A percentile compares a stretch with the other conserved stretches of the same genome.
These are phyloP conservation scores for Erythrocebus patas DNA, from an alignment of 2,113 vertebrate species.

Conservation along the genomic window DNA sequence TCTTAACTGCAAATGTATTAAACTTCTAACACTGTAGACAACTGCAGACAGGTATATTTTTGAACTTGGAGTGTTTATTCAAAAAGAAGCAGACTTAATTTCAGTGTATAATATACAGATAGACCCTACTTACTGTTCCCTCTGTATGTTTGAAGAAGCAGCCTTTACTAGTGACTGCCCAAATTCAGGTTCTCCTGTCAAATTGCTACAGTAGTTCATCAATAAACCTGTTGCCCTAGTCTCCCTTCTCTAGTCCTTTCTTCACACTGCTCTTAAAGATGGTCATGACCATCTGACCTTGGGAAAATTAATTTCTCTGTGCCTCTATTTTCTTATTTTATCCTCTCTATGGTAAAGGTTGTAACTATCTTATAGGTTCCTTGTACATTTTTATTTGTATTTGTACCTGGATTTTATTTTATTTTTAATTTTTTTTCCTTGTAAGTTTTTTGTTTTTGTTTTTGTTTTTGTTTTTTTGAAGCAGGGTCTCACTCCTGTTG, in stretches of 20 bases:
- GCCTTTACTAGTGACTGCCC: background rate
- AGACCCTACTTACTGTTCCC: background rate
- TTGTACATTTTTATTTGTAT: background rate
- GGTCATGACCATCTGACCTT: background rate
- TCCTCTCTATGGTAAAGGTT: background rate
- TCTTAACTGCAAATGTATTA: constrained; percentile 28
- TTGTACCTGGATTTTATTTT: background rate
- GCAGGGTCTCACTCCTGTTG: too few relatives aligned
- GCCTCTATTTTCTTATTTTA: constrained; percentile 14
- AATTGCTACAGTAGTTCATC: constrained; percentile 6
- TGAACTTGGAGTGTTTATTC: background rate
- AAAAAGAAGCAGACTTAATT: constrained; percentile 42
- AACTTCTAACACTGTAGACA: background rate
- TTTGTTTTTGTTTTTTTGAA: background rate
- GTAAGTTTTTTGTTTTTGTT: background rate
- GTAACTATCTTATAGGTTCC: background rate
- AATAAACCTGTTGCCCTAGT: background rate
- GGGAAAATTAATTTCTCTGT: constrained; percentile 22
- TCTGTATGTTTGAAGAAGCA: constrained; percentile 13
- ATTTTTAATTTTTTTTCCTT: background rate
- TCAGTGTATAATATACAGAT: background rate
- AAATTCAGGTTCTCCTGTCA: constrained; percentile 8
- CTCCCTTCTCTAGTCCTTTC: background rate
- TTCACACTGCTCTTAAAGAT: background rate
- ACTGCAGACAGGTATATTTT: constrained; percentile 28